These are phyloP conservation scores for Myopa tessellatipennis DNA, from an alignment of 2,888 invertebrate genomes.

Conservation along the genomic window DNA sequence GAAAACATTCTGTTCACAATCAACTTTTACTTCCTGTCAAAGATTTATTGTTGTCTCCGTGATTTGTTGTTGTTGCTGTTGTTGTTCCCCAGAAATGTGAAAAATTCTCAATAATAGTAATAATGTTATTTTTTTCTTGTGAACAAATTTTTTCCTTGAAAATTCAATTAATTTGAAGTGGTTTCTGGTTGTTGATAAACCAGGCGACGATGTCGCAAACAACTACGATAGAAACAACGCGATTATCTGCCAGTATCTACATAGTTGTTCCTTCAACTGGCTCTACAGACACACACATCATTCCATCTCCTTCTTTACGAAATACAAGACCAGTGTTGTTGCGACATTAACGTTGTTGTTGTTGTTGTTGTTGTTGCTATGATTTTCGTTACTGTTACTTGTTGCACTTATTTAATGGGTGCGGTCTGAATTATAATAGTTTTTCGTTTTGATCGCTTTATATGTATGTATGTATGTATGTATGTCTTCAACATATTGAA, in stretches of 20 bases:
- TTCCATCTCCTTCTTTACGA: neutral
- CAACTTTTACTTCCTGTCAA: neutral
- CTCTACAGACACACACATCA: neutral
- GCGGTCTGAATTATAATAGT: conserved; percentile 21
- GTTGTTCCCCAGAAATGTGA: neutral
- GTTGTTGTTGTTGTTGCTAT: conserved; percentile 2
- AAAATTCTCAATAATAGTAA: neutral
- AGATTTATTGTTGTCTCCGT: too few species aligned
- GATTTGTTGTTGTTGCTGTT: neutral
- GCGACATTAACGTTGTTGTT: neutral
- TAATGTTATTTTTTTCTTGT: neutral
- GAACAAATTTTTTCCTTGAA: conserved; percentile 9
- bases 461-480: neutral
- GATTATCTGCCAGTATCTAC: neutral
- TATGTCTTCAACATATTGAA: neutral
- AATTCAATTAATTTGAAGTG: conserved; percentile 34
- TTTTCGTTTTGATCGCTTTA: conserved; percentile 16
- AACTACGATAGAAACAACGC: neutral
- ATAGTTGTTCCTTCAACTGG: neutral
- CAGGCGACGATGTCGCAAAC: neutral
- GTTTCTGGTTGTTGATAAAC: conserved; percentile 5
- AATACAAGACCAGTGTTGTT: neutral
- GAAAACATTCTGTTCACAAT: too few species aligned
- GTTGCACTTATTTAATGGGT: conserved; percentile 20
- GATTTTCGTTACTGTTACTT: conserved; percentile 10